Base-by-base conservation (phyloP, 2,113 vertebrate species). In the Coptodon bakossiorum region DNA sequence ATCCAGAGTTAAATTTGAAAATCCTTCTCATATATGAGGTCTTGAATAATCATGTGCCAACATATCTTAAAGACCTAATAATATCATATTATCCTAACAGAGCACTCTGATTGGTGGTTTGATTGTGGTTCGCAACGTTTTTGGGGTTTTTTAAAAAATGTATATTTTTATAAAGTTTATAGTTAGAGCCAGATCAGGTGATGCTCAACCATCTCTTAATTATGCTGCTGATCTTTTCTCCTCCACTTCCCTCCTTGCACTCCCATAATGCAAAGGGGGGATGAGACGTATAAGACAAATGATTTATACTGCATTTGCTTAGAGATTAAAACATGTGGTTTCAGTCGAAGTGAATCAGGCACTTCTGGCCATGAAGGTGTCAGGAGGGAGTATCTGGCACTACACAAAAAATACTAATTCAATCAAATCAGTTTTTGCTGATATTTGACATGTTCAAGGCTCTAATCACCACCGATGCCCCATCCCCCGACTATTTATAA, bases 91-190 rank as follows among this genome's bases (percentile, higher is more conserved):
- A 19, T 24, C 68, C 68, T 45, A 76, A 48, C 22, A 76, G 9
- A 29, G 24, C 9, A 1, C 40, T 76, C 14, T 0, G 22, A 7
- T 43, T 73, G 4, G 22, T 29, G 40, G 22, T 10, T 73, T 73
- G 48, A 27, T 76, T 45, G 2, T 48, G 4, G 14, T 17, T 29
- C 2, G 5, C 29, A 29, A 29, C 29, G 5, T 29, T 29, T 29
- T 29, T 29, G 29, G 29, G 29, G 9, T n/a, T 19, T 9, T 22
- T 22, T 22, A 22, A 22, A 22, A 22, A 22, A 22, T n/a, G n/a
- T n/a, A n/a, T n/a, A n/a, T 40, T 53, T 19, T 10, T 43, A 53
- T 53, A 22, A 53, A 8, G 14, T 0, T 45, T 45, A 73, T 73
- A 29, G 68, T 45, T 73, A 29, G 13, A 24, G 14, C 40, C 17